A percentile compares a stretch with the other conserved stretches of the same genome.
Conservation (phyloP, 2,888 invertebrate species). For the Trissoscelio sp. region DNA sequence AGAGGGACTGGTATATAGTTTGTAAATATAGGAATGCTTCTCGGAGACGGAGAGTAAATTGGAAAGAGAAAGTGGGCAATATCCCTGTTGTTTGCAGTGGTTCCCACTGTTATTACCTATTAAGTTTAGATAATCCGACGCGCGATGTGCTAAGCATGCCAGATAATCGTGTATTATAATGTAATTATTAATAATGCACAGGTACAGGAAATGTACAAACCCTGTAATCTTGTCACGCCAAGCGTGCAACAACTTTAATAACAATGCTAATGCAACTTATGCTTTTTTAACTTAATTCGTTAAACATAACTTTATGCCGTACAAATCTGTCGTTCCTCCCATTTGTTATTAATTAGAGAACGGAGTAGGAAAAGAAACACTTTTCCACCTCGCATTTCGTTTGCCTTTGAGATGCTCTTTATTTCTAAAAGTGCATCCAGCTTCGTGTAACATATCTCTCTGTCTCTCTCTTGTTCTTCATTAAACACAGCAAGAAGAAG, state of each 20-base stretch:
- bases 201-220: constrained; percentile 13
- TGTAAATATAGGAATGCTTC: constrained; percentile 27
- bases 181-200: constrained; percentile 40
- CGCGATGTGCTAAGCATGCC: constrained; percentile 20
- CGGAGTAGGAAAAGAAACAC: neutral
- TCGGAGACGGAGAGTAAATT: neutral
- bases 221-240: constrained; percentile 13
- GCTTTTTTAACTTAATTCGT: neutral
- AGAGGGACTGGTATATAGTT: no score
- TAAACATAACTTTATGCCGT: neutral
- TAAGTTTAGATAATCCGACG: constrained; percentile 42
- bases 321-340: neutral
- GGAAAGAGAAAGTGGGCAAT: constrained; percentile 21
- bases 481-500: constrained; percentile 35
- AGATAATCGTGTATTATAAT: constrained; percentile 33
- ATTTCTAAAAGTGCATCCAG: constrained; percentile 14
- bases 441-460: constrained; percentile 1
- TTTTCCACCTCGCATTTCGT: neutral
- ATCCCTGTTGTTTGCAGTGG: constrained; percentile 13
- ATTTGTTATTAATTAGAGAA: neutral
- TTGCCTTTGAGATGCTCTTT: neutral
- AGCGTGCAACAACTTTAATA: constrained; percentile 7
- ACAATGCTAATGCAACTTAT: neutral
- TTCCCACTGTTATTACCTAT: constrained; percentile 31
- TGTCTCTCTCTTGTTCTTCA: constrained; percentile 19